Conservation (phyloP, 2,113 vertebrate species). For the Melanocharis versteri region DNA sequence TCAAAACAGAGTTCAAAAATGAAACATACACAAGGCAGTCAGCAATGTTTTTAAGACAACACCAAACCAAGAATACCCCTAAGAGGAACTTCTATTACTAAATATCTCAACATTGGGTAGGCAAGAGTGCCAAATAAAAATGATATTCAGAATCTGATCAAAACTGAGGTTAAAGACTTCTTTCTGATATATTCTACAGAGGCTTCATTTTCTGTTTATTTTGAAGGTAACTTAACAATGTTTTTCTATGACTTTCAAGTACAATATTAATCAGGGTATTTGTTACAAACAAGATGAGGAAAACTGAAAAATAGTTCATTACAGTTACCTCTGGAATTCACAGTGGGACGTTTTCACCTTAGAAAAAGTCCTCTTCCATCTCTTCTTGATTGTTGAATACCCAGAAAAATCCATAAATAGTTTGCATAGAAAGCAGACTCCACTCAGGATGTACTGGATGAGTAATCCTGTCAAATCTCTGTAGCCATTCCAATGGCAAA, state of each 20-base stretch:
- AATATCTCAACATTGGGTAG: background rate
- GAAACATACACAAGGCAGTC: background rate
- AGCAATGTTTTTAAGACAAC: background rate
- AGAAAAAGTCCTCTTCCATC: background rate
- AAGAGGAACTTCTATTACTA: background rate
- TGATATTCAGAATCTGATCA: background rate
- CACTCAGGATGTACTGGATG: background rate
- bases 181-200: background rate
- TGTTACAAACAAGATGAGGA: background rate
- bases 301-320: background rate
- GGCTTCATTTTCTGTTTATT: background rate
- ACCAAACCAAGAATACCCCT: background rate
- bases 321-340: background rate
- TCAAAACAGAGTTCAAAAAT: background rate
- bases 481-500: background rate
- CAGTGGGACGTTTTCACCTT: background rate
- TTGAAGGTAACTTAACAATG: background rate
- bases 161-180: background rate
- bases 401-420: background rate
- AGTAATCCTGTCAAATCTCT: background rate
- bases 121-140: background rate
- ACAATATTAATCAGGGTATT: background rate
- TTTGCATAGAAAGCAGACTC: background rate
- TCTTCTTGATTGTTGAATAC: background rate
- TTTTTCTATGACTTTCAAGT: background rate